Conservation (phyloP, 2,113 vertebrate species). For the Toxotes jaculatrix region DNA sequence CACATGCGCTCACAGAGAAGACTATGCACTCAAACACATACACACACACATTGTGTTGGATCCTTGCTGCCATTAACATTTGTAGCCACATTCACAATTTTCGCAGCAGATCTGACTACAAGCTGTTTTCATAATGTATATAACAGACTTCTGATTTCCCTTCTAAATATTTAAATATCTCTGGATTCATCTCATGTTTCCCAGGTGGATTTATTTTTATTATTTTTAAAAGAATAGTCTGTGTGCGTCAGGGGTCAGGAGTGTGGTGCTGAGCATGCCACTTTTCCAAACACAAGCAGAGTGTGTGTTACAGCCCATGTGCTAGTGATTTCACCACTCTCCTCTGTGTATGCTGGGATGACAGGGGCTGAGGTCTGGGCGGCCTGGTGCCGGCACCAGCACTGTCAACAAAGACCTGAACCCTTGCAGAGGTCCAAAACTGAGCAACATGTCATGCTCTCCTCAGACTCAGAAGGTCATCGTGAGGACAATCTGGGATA, state of each 20-base stretch:
- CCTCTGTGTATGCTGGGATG: slow-evolving; percentile 62
- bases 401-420: slow-evolving; percentile 61
- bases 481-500: slow-evolving; percentile 46
- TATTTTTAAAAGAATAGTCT: slow-evolving; percentile 51
- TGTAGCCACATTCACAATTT: slow-evolving; percentile 14
- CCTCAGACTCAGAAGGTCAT: slow-evolving; percentile 49
- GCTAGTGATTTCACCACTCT: slow-evolving; percentile 78
- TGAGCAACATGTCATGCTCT: slow-evolving; percentile 39
- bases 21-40: slow-evolving; percentile 16
- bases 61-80: slow-evolving; percentile 24
- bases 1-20: slow-evolving; percentile 47
- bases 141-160: slow-evolving; percentile 15
- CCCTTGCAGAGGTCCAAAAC: slow-evolving; percentile 32
- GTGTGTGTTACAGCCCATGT: slow-evolving; percentile 70
- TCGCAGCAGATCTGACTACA: background rate
- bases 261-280: slow-evolving; percentile 42
- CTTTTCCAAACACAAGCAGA: slow-evolving; percentile 68
- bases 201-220: slow-evolving; percentile 70
- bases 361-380: slow-evolving; percentile 71
- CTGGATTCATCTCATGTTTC: slow-evolving; percentile 59
- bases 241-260: slow-evolving; percentile 53
- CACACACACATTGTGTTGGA: slow-evolving; percentile 33
- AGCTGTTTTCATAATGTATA: slow-evolving; percentile 21
- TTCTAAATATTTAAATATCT: slow-evolving; percentile 57
- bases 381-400: slow-evolving; percentile 50